Evolutionary conservation across 1,140 invertebrate species (phyloP).

Genomic region (Agrypnia vestita): DNA sequence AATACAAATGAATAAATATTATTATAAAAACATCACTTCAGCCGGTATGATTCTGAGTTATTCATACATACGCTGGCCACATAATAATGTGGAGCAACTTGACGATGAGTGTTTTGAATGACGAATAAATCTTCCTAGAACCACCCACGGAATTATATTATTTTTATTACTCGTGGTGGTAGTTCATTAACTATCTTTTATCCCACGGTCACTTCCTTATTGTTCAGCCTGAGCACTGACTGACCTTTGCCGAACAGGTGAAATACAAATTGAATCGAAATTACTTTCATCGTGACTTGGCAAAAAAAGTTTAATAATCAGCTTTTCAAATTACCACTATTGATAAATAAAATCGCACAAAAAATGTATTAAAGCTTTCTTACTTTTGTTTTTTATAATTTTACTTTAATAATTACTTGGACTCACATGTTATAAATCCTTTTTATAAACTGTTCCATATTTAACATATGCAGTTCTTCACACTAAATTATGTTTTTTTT

Average conservation of each 20-base stretch:
- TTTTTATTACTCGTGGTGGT: slow-evolving; percentile 35
- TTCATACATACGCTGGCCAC: background rate
- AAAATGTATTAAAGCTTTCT: no score
- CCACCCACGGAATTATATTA: slow-evolving; percentile 26
- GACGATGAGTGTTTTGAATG: slow-evolving; percentile 1
- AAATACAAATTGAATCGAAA: slow-evolving; percentile 21
- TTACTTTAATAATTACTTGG: no score
- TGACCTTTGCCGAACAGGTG: slow-evolving; percentile 30
- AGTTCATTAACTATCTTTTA: background rate
- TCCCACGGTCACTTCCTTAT: slow-evolving; percentile 34
- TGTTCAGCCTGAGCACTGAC: background rate
- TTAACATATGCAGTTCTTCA: no score
- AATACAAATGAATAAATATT: background rate
- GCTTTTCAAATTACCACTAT: no score
- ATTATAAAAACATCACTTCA: background rate
- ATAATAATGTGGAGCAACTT: slow-evolving; percentile 27
- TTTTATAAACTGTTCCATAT: no score
- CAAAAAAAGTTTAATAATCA: no score
- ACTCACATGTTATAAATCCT: no score
- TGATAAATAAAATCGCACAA: no score
- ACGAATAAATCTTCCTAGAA: slow-evolving; percentile 5
- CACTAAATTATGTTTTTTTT: no score
- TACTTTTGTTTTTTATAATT: no score
- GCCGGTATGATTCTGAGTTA: background rate
- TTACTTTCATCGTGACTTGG: background rate